Conservation (phyloP, 92 coral and sea anemone species). For the Paragorgia papillata region DNA sequence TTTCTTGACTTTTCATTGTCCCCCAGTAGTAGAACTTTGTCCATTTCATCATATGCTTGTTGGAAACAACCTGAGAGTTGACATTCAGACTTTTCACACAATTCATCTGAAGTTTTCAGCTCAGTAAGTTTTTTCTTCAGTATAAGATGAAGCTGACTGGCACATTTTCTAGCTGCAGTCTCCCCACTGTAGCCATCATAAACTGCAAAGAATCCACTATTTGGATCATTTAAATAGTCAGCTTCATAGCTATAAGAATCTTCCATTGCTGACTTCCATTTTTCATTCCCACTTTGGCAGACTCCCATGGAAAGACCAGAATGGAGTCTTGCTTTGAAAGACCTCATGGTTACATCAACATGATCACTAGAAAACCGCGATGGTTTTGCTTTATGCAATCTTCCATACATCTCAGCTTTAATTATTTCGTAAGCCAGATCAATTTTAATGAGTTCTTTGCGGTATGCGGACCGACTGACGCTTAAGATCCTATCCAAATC, state of each 20-base stretch:
- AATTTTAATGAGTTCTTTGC: slow-evolving; percentile 73
- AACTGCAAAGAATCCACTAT: slow-evolving; percentile 82
- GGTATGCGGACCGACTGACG: slow-evolving; percentile 74
- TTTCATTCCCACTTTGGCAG: slow-evolving; percentile 79
- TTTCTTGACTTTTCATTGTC: slow-evolving; percentile 86
- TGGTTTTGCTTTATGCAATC: slow-evolving; percentile 54
- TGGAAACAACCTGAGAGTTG: slow-evolving; percentile 66
- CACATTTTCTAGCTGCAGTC: slow-evolving; percentile 91
- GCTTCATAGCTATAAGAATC: slow-evolving; percentile 68
- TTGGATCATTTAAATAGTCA: slow-evolving; percentile 77
- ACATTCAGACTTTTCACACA: slow-evolving; percentile 50
- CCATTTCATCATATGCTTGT: slow-evolving; percentile 86
- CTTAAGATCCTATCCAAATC: slow-evolving; percentile 71
- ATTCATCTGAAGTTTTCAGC: slow-evolving; percentile 58
- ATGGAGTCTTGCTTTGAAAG: slow-evolving; percentile 46
- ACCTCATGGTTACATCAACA: slow-evolving; percentile 57
- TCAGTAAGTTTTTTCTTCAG: slow-evolving; percentile 67
- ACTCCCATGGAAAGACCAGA: slow-evolving; percentile 78
- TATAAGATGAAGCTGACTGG: slow-evolving; percentile 75
- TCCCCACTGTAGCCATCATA: slow-evolving; percentile 92
- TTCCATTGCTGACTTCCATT: slow-evolving; percentile 91
- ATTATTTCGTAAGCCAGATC: slow-evolving; percentile 82
- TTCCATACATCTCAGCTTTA: slow-evolving; percentile 77
- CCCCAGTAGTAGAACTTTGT: slow-evolving; percentile 70
- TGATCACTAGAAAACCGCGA: slow-evolving; percentile 52